These are phyloP conservation scores for Bergia puertoricense DNA, from an alignment of 92 coral and sea anemone species.

Conservation along the genomic window DNA sequence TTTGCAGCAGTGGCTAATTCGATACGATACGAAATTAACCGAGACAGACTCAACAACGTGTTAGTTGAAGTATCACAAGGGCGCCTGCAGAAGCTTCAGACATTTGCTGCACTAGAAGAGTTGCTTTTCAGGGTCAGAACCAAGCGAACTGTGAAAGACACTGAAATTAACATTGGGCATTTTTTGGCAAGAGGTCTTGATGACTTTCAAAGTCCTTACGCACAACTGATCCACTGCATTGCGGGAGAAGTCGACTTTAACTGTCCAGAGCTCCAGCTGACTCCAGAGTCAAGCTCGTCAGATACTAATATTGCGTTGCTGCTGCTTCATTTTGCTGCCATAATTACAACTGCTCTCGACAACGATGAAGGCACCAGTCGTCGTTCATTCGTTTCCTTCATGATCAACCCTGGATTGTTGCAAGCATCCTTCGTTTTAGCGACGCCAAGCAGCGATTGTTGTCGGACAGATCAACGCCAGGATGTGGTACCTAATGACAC, in stretches of 20 bases:
- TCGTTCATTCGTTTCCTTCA: slow-evolving; percentile 18
- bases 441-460: slow-evolving; percentile 7
- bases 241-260: background rate
- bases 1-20: background rate
- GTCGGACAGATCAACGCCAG: background rate
- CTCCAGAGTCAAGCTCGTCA: slow-evolving; percentile 21
- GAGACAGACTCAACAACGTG: background rate
- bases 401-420: slow-evolving; percentile 2
- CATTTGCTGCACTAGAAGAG: slow-evolving; percentile 21
- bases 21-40: background rate
- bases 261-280: slow-evolving; percentile 12
- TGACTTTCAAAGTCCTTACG: background rate
- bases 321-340: slow-evolving; percentile 18
- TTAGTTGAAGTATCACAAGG: slow-evolving; percentile 8
- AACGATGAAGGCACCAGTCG: background rate
- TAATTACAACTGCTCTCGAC: background rate
- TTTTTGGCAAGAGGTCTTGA: background rate
- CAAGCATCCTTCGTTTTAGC: background rate
- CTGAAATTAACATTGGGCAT: background rate
- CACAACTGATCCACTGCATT: background rate
- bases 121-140: slow-evolving; percentile 10
- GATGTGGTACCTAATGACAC: background rate
- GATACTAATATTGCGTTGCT: slow-evolving; percentile 7
- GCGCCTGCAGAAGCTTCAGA: background rate
- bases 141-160: slow-evolving; percentile 1